A percentile compares a stretch with the other conserved stretches of the same genome.
phyloP scores from a whole-genome alignment of 2,113 vertebrate genomes.

The Phodopus roborovskii region DNA sequence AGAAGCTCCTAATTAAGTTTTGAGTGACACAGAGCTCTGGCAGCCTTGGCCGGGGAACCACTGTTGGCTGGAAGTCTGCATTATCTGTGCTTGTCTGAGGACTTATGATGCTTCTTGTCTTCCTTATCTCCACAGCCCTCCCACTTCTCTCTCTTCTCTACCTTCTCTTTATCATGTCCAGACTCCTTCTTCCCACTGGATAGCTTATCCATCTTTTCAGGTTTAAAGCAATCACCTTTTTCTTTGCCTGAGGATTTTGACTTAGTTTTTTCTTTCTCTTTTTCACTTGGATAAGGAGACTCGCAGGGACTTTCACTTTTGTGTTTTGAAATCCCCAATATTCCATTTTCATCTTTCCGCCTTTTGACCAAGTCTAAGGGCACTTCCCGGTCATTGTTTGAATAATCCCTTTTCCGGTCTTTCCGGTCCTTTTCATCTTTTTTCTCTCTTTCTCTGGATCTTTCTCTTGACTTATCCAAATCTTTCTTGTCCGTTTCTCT shows the following conservation, averaged over 20 bases:
- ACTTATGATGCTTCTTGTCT: slow-evolving; percentile 5
- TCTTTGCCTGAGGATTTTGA: slow-evolving; percentile 86
- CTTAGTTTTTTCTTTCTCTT: slow-evolving; percentile 96
- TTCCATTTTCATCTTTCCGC: slow-evolving; percentile 94
- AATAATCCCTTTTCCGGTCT: slow-evolving; percentile 94
- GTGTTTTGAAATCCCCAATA: slow-evolving; percentile 93
- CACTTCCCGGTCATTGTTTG: slow-evolving; percentile 92
- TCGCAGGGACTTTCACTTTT: slow-evolving; percentile 96
- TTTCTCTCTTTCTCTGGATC: slow-evolving; percentile 94
- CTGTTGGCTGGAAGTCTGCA: slow-evolving; percentile 74
- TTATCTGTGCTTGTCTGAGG: slow-evolving; percentile 29
- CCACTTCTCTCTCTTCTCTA: slow-evolving; percentile 29
- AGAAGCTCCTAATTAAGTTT: slow-evolving; percentile 94
- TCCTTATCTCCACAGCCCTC: slow-evolving; percentile 5
- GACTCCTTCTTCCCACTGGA: slow-evolving; percentile 25
- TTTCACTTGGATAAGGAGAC: slow-evolving; percentile 92
- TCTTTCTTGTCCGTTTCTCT: slow-evolving; percentile 95
- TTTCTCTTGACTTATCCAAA: slow-evolving; percentile 93
- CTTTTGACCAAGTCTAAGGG: slow-evolving; percentile 91
- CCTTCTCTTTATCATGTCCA: slow-evolving; percentile 8
- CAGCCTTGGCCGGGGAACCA: slow-evolving; percentile 96
- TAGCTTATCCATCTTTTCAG: slow-evolving; percentile 5
- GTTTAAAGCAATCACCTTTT: slow-evolving; percentile 17
- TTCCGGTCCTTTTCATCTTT: slow-evolving; percentile 94
- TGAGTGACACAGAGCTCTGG: slow-evolving; percentile 96